Conservation (phyloP, 2,888 invertebrate genomes). For the Nudaria mundana region DNA sequence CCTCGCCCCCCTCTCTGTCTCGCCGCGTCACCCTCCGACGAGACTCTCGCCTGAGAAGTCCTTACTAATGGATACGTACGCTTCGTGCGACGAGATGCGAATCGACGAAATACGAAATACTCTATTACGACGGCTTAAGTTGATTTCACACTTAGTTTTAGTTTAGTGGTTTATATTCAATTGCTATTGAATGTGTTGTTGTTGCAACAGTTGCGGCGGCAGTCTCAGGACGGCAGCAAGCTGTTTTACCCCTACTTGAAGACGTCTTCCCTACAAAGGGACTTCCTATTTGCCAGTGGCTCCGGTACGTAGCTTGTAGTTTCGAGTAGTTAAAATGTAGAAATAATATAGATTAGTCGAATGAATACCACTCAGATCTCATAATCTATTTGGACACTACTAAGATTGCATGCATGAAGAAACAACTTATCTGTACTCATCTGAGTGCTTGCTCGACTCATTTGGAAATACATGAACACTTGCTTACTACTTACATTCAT, state of each 20-base stretch:
- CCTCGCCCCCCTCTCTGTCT: conserved; percentile 35
- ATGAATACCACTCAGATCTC: too few species aligned
- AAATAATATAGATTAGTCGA: conserved; percentile 21
- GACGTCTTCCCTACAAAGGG: conserved; percentile 82
- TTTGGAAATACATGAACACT: not conserved
- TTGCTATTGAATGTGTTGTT: conserved; percentile 33
- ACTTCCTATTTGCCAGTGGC: conserved; percentile 80
- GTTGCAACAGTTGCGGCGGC: conserved; percentile 53
- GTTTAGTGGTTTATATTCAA: conserved; percentile 18
- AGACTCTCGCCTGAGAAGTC: conserved; percentile 39
- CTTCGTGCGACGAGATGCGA: conserved; percentile 43
- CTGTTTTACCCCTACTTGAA: conserved; percentile 82
- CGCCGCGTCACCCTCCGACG: conserved; percentile 18
- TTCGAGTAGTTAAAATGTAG: conserved; percentile 31
- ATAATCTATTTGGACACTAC: too few species aligned
- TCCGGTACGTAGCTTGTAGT: conserved; percentile 67
- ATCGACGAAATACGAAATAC: conserved; percentile 21
- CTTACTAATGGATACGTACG: conserved; percentile 51
- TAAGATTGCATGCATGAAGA: too few species aligned
- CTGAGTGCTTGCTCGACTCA: too few species aligned
- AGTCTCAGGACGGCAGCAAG: conserved; percentile 68
- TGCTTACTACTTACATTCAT: not conserved
- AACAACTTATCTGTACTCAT: too few species aligned
- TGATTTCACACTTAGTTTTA: conserved; percentile 23
- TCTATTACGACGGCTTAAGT: conserved; percentile 20